Evolutionary conservation across 2,797 vertebrate genomes (phyloP).

Genomic region (Crenichthys baileyi): DNA sequence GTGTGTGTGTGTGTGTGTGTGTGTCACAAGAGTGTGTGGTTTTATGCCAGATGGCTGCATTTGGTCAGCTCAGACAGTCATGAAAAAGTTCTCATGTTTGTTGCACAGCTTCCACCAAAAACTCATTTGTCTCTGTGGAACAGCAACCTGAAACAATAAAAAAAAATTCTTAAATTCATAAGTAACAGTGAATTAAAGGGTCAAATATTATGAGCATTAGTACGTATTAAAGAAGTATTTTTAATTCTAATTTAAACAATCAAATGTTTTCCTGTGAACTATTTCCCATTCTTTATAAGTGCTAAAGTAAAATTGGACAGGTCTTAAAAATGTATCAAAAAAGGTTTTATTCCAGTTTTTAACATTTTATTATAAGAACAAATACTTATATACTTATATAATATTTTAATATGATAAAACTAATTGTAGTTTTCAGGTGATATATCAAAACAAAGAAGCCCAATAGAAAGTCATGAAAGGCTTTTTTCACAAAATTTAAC

Average conservation of each 20-base stretch:
- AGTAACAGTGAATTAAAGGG: background rate
- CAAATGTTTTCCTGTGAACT: background rate
- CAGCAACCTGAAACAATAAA: background rate
- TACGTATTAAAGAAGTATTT: background rate
- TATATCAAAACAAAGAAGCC: background rate
- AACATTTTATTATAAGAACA: background rate
- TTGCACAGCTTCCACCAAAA: background rate
- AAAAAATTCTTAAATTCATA: background rate
- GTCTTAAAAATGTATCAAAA: no score
- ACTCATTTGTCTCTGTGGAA: background rate
- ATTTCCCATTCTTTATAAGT: background rate
- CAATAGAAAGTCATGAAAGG: background rate
- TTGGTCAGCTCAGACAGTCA: background rate
- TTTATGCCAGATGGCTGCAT: conserved; percentile 58
- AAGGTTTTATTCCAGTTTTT: background rate
- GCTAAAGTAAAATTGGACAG: no score
- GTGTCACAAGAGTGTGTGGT: conserved; percentile 33
- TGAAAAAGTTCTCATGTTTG: background rate
- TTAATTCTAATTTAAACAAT: background rate
- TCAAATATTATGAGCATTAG: background rate
- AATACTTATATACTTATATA: no score
- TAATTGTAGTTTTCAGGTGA: background rate
- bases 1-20: background rate
- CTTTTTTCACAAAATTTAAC: background rate
- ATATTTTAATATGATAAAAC: background rate